Evolutionary conservation across 2,888 invertebrate genomes (phyloP).

Genomic region (Bombylius discolor): DNA sequence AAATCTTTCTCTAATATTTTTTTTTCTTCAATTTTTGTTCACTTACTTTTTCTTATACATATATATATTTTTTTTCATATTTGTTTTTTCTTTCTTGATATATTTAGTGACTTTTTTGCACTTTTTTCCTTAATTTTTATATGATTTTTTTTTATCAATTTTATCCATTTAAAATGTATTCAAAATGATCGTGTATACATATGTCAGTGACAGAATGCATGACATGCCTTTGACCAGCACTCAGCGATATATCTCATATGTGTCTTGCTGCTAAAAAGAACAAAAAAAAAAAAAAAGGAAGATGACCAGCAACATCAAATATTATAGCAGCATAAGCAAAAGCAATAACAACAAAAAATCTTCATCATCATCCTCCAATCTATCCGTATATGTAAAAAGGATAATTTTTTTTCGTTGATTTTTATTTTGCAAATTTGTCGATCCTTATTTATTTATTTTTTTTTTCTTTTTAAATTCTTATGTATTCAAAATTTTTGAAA

Average conservation of each 20-base stretch:
- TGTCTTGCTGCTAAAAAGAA: background rate
- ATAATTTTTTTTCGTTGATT: no score
- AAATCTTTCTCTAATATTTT: background rate
- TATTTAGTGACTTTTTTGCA: no score
- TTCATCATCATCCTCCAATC: no score
- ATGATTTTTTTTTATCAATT: no score
- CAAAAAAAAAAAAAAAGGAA: background rate
- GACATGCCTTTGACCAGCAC: background rate
- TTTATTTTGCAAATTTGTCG: no score
- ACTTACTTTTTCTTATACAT: background rate
- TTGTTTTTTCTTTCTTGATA: background rate
- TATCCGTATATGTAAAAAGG: no score
- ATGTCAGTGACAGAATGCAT: slow-evolving; percentile 5
- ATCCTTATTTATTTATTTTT: no score
- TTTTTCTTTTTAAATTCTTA: no score
- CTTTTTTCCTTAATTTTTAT: no score
- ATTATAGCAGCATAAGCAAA: background rate
- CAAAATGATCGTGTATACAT: slow-evolving; percentile 4
- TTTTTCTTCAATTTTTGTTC: background rate
- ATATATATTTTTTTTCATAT: background rate
- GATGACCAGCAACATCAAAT: background rate
- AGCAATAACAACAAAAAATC: background rate
- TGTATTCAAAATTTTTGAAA: no score
- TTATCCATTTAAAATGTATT: background rate
- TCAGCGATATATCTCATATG: background rate